Conservation (phyloP, 2,113 vertebrate genomes). For the Malurus alboscapulatus region DNA sequence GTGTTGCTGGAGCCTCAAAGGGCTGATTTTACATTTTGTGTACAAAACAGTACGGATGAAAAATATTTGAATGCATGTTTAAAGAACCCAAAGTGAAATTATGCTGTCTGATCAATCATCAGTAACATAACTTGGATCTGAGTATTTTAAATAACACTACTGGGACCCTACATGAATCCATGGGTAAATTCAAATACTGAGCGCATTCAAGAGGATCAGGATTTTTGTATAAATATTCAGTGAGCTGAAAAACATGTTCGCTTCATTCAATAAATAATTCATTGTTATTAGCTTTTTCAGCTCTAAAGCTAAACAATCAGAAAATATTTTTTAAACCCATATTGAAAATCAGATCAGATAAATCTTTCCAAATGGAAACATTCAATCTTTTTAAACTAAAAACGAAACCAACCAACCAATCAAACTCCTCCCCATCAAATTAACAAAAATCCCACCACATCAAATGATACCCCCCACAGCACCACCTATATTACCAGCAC, state of each 20-base stretch:
- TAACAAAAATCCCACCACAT: neutral
- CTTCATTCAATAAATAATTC: conserved; percentile 11
- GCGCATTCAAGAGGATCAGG: neutral
- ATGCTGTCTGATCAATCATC: neutral
- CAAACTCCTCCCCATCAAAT: too few species aligned
- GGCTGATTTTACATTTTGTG: neutral
- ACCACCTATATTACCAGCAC: neutral
- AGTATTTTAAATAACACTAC: neutral
- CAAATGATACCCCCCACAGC: neutral
- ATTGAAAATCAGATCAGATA: neutral
- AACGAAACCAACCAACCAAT: neutral
- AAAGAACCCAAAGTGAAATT: neutral
- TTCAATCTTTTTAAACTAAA: neutral
- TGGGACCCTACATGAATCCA: neutral
- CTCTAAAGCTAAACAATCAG: neutral
- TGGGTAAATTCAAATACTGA: neutral
- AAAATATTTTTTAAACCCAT: neutral
- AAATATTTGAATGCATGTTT: neutral
- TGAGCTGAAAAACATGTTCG: neutral
- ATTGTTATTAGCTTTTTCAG: neutral
- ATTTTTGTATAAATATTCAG: neutral
- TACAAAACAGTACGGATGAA: neutral
- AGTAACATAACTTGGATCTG: neutral
- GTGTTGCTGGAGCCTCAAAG: neutral
- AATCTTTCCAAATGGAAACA: neutral